A percentile compares a stretch with the other conserved stretches of the same genome.
Evolutionary conservation across 1,140 invertebrate genomes (phyloP).

Genomic region (Ips nitidus): DNA sequence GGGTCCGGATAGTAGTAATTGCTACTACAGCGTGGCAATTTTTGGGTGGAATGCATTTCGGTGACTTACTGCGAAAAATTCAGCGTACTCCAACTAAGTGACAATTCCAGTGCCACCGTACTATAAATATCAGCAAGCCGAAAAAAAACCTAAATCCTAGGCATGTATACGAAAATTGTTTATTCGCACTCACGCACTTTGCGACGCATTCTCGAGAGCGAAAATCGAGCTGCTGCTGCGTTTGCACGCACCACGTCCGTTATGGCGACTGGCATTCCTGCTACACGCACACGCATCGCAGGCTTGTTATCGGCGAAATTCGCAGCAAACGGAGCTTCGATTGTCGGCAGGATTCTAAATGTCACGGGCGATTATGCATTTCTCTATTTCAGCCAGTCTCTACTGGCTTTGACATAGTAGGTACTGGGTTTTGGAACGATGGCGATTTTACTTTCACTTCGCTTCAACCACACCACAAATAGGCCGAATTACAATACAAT

Average conservation of each 20-base stretch:
- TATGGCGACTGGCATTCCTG: slow-evolving; percentile 36
- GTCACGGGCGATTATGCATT: slow-evolving; percentile 29
- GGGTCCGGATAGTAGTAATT: too few species aligned
- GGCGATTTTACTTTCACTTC: too few species aligned
- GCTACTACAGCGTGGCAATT: too few species aligned
- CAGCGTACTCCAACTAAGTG: too few species aligned
- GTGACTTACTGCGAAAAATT: too few species aligned
- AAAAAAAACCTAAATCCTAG: too few species aligned
- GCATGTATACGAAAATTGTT: background rate
- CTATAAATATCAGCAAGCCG: too few species aligned
- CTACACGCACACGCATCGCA: slow-evolving; percentile 33
- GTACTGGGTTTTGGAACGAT: background rate
- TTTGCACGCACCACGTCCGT: slow-evolving; percentile 29
- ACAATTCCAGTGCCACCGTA: too few species aligned
- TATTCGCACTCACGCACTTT: slow-evolving; percentile 34
- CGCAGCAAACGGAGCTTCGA: slow-evolving; percentile 30
- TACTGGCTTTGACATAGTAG: background rate
- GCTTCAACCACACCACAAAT: too few species aligned
- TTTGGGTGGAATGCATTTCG: too few species aligned
- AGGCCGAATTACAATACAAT: too few species aligned
- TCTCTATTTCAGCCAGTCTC: slow-evolving; percentile 5
- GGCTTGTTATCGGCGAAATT: slow-evolving; percentile 33
- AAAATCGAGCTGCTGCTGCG: slow-evolving; percentile 26
- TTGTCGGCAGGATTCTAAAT: slow-evolving; percentile 30
- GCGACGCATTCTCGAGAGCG: slow-evolving; percentile 24